Evolutionary conservation across 1,140 invertebrate species (phyloP).

Genomic region (Pseudomyrmex pallidus): DNA sequence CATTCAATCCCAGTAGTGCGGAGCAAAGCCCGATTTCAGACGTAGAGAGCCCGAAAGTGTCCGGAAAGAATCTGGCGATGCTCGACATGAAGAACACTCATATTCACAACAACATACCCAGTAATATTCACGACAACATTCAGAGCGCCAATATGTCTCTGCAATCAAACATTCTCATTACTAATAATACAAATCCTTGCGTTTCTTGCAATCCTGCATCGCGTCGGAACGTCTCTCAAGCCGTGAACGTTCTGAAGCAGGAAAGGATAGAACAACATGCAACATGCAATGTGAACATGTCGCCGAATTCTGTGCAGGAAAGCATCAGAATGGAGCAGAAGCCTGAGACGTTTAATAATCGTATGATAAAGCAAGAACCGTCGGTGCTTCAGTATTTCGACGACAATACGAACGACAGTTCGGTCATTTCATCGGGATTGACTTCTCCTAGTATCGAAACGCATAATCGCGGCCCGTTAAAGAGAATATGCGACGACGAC

Average conservation of each 20-base stretch:
- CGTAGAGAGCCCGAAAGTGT: background rate
- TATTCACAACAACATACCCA: background rate
- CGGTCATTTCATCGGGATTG: background rate
- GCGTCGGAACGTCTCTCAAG: background rate
- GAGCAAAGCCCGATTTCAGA: constrained; percentile 26
- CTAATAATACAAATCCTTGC: background rate
- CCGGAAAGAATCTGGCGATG: constrained; percentile 16
- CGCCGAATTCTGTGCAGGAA: background rate
- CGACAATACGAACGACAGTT: constrained; percentile 15
- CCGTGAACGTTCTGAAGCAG: constrained; percentile 2
- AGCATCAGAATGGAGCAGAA: constrained; percentile 38
- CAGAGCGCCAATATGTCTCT: background rate
- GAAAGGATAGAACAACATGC: background rate
- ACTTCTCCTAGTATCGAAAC: background rate
- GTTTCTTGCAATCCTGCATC: background rate
- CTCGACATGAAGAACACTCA: constrained; percentile 1
- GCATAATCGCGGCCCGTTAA: constrained; percentile 34
- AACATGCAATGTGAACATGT: background rate
- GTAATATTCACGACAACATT: background rate
- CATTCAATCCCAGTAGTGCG: constrained; percentile 1
- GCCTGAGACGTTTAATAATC: background rate
- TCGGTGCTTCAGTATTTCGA: constrained; percentile 22
- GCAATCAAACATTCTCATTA: background rate
- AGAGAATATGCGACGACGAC: constrained; percentile 68
- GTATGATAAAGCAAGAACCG: background rate